Base-by-base conservation (phyloP, 1,140 invertebrate genomes). In the Drosophila nigrodunni region DNA sequence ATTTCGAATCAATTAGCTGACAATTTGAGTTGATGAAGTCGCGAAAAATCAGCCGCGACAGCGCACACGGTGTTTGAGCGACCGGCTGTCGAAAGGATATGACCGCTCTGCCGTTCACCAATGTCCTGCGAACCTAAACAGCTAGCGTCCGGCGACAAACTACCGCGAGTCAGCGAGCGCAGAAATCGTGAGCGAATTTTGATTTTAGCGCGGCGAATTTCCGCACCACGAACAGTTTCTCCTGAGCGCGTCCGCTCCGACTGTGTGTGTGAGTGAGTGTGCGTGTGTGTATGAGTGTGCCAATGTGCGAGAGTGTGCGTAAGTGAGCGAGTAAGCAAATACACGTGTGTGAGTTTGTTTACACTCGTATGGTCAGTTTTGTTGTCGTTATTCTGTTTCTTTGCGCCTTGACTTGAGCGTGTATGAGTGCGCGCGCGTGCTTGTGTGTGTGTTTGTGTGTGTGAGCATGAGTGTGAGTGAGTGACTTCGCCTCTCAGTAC, bases 141-240 rank as follows among this genome's bases (percentile, higher is more conserved):
- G 80, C 80, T 74, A 85, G 72, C 77, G 90, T 81, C 78, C 82
- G 83, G 87, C 90, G 87, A 91, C 83, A 87, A 87, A 87, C 83
- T 87, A 90, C 80, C 82, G 85, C 85, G 85, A 74, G 68, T 39
- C 61, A 70, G 60, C 77, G 80, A 74, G 78, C 77, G 74, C 77
- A 78, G 59, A 77, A 66, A 85, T 58, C 78, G 81, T 91, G 82
- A 83, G 80, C 88, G 90, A 90, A 91, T 90, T 89, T 90, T 91
- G 82, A 91, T 88, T 91, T 89, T 83, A 83, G 78, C 90, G 82
- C 90, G 90, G 90, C 90, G 90, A 91, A 91, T 89, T 81, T 89
- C 85, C 86, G 78, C 83, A 88, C 79, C 69, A 82, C 77, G 55
- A 68, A 64, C 60, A 46, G 72, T 78, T 77, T 80, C 78, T 80